A percentile compares a stretch with the other conserved stretches of the same genome.
Conservation (phyloP, 1,140 invertebrate genomes). For the Lepeophtheirus salmonis region DNA sequence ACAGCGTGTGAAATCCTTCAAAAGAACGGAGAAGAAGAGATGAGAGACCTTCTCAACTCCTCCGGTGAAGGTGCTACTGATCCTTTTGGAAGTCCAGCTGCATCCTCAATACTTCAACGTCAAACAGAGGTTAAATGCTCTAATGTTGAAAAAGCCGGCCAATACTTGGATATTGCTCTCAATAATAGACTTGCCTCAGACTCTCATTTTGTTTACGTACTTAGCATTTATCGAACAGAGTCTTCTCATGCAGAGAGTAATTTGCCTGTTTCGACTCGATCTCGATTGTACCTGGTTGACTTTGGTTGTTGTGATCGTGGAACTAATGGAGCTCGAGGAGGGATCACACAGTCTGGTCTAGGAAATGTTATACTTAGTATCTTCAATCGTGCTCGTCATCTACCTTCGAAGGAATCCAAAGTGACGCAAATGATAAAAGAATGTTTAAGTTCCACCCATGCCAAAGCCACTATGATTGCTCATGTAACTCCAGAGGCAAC, state of each 20-base stretch:
- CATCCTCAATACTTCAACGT: too few species aligned
- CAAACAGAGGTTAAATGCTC: slow-evolving; percentile 77
- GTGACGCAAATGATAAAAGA: slow-evolving; percentile 74
- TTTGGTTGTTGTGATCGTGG: slow-evolving; percentile 51
- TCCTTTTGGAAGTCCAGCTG: slow-evolving; percentile 47
- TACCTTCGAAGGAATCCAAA: slow-evolving; percentile 46
- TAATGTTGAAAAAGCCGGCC: slow-evolving; percentile 76
- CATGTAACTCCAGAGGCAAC: slow-evolving; percentile 65
- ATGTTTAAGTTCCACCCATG: slow-evolving; percentile 73
- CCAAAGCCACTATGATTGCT: slow-evolving; percentile 83
- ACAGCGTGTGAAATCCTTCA: slow-evolving; percentile 58
- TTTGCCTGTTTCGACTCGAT: slow-evolving; percentile 67
- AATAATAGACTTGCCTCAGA: slow-evolving; percentile 37
- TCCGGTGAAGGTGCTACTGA: slow-evolving; percentile 34
- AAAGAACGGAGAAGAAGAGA: slow-evolving; percentile 48
- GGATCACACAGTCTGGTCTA: slow-evolving; percentile 70
- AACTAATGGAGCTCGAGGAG: slow-evolving; percentile 57
- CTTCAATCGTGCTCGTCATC: slow-evolving; percentile 81
- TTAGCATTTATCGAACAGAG: slow-evolving; percentile 88
- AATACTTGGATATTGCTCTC: slow-evolving; percentile 73
- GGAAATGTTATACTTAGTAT: slow-evolving; percentile 83
- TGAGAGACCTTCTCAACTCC: slow-evolving; percentile 23
- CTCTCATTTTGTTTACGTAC: slow-evolving; percentile 75
- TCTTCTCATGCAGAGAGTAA: slow-evolving; percentile 39
- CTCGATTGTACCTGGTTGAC: slow-evolving; percentile 77